phyloP scores from a whole-genome alignment of 2,797 vertebrate species.

The Acipenser oxyrinchus region DNA sequence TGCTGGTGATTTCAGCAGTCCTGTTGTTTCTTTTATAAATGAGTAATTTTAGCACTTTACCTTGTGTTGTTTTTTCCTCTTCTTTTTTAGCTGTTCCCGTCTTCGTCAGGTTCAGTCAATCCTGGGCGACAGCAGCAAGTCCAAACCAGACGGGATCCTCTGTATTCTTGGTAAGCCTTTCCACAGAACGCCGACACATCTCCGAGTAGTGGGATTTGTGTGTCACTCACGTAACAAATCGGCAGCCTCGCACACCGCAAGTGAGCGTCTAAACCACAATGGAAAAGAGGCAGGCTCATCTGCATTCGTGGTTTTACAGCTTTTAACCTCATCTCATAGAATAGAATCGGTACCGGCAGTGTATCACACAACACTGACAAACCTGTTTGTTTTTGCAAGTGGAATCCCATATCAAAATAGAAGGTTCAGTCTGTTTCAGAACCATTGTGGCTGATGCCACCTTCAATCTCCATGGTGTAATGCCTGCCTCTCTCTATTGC shows the following conservation, averaged over 20 bases:
- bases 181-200: not conserved
- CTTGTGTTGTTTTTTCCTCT: slow-evolving; percentile 6
- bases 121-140: slow-evolving; percentile 62
- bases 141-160: slow-evolving; percentile 79
- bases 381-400: not conserved
- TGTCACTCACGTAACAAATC: not conserved
- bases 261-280: no score
- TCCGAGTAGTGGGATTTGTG: not conserved
- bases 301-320: not conserved
- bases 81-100: slow-evolving; percentile 72
- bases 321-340: not conserved
- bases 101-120: slow-evolving; percentile 81
- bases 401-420: not conserved
- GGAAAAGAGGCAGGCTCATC: not conserved
- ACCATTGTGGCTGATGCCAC: not conserved
- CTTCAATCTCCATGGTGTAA: not conserved
- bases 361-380: not conserved
- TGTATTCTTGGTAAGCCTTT: slow-evolving; percentile 80
- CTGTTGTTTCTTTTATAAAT: not conserved
- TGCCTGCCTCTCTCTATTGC: slow-evolving; percentile 26
- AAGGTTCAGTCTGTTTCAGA: not conserved
- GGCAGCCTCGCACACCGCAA: not conserved
- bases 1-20: no score
- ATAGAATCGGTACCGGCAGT: not conserved
- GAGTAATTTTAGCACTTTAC: not conserved